phyloP scores from a whole-genome alignment of 2,888 invertebrate species.

The Gordius sp. region DNA sequence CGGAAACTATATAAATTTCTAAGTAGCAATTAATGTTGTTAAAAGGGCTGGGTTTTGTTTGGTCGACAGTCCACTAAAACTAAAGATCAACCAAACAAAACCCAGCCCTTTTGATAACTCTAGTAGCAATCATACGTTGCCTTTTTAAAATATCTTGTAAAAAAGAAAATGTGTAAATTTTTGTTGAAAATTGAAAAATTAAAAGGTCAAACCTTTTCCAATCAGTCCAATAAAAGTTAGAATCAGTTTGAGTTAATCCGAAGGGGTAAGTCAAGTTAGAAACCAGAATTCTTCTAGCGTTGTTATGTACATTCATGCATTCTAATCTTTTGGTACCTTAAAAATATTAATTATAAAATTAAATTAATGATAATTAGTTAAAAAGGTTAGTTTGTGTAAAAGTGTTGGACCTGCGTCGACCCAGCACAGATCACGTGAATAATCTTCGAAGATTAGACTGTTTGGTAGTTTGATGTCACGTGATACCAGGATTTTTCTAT shows the following conservation, averaged over 20 bases:
- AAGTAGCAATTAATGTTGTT: too few relatives aligned
- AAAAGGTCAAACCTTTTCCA: conserved; percentile 57
- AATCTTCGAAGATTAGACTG: conserved; percentile 45
- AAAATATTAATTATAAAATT: too few relatives aligned
- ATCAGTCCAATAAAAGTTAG: conserved; percentile 79
- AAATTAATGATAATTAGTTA: too few relatives aligned
- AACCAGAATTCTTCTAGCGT: conserved; percentile 44
- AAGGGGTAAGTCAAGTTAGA: conserved; percentile 64
- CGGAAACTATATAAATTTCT: too few relatives aligned
- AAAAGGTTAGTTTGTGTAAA: too few relatives aligned
- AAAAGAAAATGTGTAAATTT: too few relatives aligned
- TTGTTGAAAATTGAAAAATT: conserved; percentile 22
- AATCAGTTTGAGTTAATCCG: conserved; percentile 48
- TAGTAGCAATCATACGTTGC: too few relatives aligned
- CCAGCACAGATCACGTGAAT: conserved; percentile 50
- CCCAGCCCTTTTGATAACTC: too few relatives aligned
- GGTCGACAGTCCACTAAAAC: too few relatives aligned
- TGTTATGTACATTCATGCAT: conserved; percentile 48
- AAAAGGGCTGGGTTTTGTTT: too few relatives aligned
- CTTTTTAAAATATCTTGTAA: too few relatives aligned
- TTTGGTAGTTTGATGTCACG: conserved; percentile 52
- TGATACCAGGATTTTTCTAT: conserved; percentile 34
- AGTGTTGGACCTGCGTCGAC: conserved; percentile 79
- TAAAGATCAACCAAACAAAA: too few relatives aligned
- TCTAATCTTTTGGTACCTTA: conserved; percentile 33